These are phyloP conservation scores for Nasonia vitripennis DNA, from an alignment of 1,140 invertebrate species.

Conservation along the genomic window DNA sequence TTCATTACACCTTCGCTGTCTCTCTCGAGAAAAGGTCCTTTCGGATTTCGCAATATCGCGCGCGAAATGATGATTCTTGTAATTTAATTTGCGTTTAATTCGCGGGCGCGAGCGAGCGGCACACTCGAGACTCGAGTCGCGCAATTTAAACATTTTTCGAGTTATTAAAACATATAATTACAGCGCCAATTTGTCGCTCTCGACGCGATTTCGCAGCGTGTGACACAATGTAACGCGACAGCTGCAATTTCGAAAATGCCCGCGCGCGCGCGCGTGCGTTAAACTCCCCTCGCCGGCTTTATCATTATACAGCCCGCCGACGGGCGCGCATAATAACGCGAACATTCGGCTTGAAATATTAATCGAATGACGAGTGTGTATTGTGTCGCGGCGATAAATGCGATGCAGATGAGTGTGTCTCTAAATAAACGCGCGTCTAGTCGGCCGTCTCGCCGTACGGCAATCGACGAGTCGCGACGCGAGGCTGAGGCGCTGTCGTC, in stretches of 20 bases:
- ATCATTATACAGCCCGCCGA: slow-evolving; percentile 1
- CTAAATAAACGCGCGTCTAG: not conserved
- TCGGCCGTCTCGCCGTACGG: no score
- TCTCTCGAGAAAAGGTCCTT: not conserved
- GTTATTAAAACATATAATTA: slow-evolving; percentile 48
- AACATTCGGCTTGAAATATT: not conserved
- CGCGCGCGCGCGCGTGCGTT: no score
- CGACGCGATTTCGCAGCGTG: slow-evolving; percentile 22
- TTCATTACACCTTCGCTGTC: not conserved
- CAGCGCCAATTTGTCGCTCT: slow-evolving; percentile 31
- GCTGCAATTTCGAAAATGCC: slow-evolving; percentile 36
- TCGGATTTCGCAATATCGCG: slow-evolving; percentile 26
- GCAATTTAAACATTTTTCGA: slow-evolving; percentile 31
- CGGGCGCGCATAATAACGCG: no score
- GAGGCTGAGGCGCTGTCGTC: slow-evolving; percentile 6
- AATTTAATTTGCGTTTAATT: slow-evolving; percentile 39
- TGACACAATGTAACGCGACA: slow-evolving; percentile 35
- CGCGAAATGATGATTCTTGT: slow-evolving; percentile 13
- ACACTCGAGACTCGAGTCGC: no score
- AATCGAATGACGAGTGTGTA: not conserved
- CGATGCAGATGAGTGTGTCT: not conserved
- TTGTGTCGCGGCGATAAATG: no score
- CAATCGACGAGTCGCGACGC: not conserved
- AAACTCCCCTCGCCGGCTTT: not conserved
- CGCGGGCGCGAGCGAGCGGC: not conserved